Conservation (phyloP, 2,888 invertebrate genomes). For the Thelaira solivaga region DNA sequence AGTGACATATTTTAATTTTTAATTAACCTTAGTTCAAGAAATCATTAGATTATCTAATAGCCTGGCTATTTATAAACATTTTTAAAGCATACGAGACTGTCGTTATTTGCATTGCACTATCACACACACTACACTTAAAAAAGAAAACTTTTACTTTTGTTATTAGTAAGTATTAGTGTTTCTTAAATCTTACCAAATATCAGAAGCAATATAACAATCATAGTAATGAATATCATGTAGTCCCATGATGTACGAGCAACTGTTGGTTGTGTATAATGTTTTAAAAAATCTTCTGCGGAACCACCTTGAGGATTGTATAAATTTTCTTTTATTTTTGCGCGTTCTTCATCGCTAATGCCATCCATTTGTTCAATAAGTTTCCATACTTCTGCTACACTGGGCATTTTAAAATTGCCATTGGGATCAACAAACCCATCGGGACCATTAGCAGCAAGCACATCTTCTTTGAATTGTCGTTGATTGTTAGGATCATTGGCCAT, state of each 20-base stretch:
- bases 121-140: too few relatives aligned
- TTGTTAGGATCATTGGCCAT: conserved; percentile 73
- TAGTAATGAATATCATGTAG: conserved; percentile 74
- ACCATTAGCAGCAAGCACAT: conserved; percentile 70
- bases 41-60: too few relatives aligned
- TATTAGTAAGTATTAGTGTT: not conserved
- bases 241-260: conserved; percentile 69
- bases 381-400: conserved; percentile 80
- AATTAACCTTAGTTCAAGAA: too few relatives aligned
- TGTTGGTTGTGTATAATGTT: conserved; percentile 64
- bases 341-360: conserved; percentile 81
- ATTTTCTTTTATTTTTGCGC: conserved; percentile 79
- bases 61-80: too few relatives aligned
- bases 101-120: too few relatives aligned
- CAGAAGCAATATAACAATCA: conserved; percentile 73
- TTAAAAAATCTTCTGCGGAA: conserved; percentile 71
- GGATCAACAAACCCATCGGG: conserved; percentile 67
- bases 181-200: conserved; percentile 74
- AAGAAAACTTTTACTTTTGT: too few relatives aligned
- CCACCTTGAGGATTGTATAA: conserved; percentile 77
- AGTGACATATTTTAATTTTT: too few relatives aligned
- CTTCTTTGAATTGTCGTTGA: conserved; percentile 71
- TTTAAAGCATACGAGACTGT: too few relatives aligned
- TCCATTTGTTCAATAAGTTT: conserved; percentile 79
- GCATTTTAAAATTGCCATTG: conserved; percentile 76